Base-by-base conservation (phyloP, 2,113 vertebrate genomes). In the Cavia aperea region DNA sequence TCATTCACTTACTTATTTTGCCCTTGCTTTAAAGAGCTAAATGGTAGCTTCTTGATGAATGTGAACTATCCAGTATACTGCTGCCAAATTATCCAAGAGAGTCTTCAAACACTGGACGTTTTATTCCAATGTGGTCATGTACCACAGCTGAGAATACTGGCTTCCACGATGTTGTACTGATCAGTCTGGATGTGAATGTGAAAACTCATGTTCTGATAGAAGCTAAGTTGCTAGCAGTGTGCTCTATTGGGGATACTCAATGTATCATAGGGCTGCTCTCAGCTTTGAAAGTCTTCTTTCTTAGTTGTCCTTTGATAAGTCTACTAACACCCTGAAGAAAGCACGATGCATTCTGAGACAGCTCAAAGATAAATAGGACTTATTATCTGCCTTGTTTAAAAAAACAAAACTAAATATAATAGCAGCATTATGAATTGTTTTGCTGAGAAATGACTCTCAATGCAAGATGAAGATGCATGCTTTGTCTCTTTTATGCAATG, bases 231-330 rank as follows among this genome's bases (percentile, higher is more conserved):
- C 16, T 18, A 0, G 9, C 1, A 26, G 51, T 10, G 46, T 1
- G 12, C 2, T 26, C 33, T 1, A 1, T 84, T 21, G 33, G 26
- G 8, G 9, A 3, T 51, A 7, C 21, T 60, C 39, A 81, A 0
- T 24, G 58, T 7, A 5, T 62, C 2, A 10, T 18, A 2, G 0
- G 0, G 33, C 63, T 54, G 3, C 31, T 51, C 8, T 10, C 4
- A 33, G 10, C 36, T 29, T 2, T 24, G 33, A 19, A 54, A 75
- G 62, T 89, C 65, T 66, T 15, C 78, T 75, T 36, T 51, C 49
- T 54, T 49, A 39, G 3, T 60, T 91, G 29, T 72, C n/a, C 31
- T 29, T 3, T 77, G 18, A 70, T 63, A 36, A 77, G 33, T 5
- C 46, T 81, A 43, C 65, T 39, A 49, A 24, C 58, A 24, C 31